Conservation (phyloP, 2,888 invertebrate species). For the Euproctis similis region DNA sequence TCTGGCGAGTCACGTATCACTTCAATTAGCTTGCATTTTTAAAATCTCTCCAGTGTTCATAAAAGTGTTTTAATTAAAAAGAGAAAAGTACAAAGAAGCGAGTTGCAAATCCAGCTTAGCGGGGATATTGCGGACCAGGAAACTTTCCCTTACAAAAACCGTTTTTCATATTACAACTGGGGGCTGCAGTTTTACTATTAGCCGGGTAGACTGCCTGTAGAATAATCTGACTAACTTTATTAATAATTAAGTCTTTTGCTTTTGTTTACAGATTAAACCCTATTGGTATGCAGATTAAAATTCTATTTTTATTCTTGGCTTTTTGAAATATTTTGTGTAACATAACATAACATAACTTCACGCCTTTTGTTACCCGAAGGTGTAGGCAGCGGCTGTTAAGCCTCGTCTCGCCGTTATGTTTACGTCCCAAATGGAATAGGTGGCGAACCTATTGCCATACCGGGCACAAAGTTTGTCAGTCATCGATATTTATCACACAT, state of each 20-base stretch:
- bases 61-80: slow-evolving; percentile 68
- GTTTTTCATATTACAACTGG: slow-evolving; percentile 46
- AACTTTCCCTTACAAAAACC: slow-evolving; percentile 49
- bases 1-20: slow-evolving; percentile 29
- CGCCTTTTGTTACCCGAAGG: no score
- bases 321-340: no score
- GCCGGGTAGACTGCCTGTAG: slow-evolving; percentile 11
- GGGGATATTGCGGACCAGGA: slow-evolving; percentile 47
- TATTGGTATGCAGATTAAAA: neutral
- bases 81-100: slow-evolving; percentile 46
- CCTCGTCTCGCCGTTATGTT: no score
- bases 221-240: slow-evolving; percentile 4
- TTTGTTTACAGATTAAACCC: neutral
- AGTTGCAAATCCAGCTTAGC: slow-evolving; percentile 67
- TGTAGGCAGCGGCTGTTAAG: no score
- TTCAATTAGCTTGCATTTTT: slow-evolving; percentile 36
- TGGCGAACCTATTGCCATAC: no score
- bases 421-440: no score
- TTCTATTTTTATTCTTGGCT: no score
- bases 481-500: no score
- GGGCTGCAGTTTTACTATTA: slow-evolving; percentile 25
- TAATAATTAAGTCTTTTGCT: neutral
- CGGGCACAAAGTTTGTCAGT: no score
- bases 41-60: slow-evolving; percentile 41
- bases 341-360: no score